Evolutionary conservation across 2,797 vertebrate species (phyloP), one percentile per base, ranked within the genome.

Genomic region (Rhodeus uyekii): DNA sequence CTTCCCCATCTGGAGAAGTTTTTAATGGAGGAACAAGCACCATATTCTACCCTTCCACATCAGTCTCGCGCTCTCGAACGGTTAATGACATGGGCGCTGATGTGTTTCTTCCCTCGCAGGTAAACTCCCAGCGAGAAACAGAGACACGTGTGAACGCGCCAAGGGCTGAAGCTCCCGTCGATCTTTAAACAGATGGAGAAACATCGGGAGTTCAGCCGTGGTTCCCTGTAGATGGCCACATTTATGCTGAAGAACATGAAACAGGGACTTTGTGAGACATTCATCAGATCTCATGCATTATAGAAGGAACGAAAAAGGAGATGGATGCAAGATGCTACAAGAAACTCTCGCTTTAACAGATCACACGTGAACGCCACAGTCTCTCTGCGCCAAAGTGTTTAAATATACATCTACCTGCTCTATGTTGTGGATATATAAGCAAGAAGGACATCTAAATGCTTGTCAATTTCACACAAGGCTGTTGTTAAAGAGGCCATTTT

Each of bases 131-230:
- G 67, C 4, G 27, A 79, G 77, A 69, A 42, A 32, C 64, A 7
- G 78, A 79, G 24, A 60, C 50, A 42, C 18, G 38, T 19, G 48
- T 5, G 16, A 61, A 14, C 53, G 2, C 16, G 10, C 24, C 38
- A 38, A 79, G 77, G 64, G 36, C 64, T 58, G 36, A n/a, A 69
- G 36, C 53, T 44, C 64, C 48, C 36, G 77, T 39, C 32, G 78
- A 72, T 80, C 68, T 72, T 72, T 46, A 80, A 72, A 63, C 78
- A 80, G 78, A 80, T 80, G 78, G 78, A 72, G 78, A 72, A 80
- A 61, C 67, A 48, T 71, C 39, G 32, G 67, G 78, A 80, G 68
- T 64, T 75, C 60, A 74, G 80, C 5, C 32, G 24, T 38, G 67
- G 38, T 22, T 74, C 80, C 69, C 80, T 42, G 71, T 53, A 32